Conservation (phyloP, 2,888 invertebrate genomes). For the Oscheius myriophilus region DNA sequence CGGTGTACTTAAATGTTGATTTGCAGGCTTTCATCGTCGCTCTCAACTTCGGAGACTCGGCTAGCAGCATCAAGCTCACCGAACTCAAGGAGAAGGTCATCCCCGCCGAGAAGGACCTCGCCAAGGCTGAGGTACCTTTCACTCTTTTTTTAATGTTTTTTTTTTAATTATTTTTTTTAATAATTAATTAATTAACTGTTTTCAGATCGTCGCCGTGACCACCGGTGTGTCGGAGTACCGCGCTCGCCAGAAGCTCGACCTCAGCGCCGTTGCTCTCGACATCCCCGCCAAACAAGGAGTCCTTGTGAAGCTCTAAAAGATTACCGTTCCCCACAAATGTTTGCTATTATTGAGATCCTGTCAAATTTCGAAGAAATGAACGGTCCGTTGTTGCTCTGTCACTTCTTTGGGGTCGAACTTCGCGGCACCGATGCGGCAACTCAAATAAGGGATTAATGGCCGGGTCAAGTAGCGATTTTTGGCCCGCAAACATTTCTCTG, state of each 20-base stretch:
- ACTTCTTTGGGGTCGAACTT: no score
- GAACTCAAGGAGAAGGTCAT: constrained; percentile 30
- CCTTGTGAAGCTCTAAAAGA: constrained; percentile 46
- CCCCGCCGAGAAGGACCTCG: constrained; percentile 36
- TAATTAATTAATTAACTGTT: constrained; percentile 3
- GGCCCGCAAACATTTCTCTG: no score
- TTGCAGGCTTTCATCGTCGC: constrained; percentile 40
- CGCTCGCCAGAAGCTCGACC: constrained; percentile 38
- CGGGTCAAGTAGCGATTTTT: no score
- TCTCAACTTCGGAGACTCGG: constrained; percentile 50
- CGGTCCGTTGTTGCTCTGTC: no score
- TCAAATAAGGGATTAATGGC: no score
- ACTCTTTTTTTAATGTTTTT: not conserved
- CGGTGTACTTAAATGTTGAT: not conserved
- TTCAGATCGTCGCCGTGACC: constrained; percentile 46
- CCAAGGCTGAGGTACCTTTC: constrained; percentile 37
- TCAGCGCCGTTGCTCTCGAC: constrained; percentile 30
- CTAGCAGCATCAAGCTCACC: constrained; percentile 32
- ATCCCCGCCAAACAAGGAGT: constrained; percentile 51
- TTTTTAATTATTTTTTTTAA: not conserved
- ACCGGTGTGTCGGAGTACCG: constrained; percentile 40
- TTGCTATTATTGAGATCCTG: no score
- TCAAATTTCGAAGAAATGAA: no score
- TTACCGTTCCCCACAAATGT: no score
- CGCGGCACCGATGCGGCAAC: no score